A percentile compares a stretch with the other conserved stretches of the same genome.
Conservation (phyloP, 2,797 vertebrate genomes). For the Numenius phaeopus region DNA sequence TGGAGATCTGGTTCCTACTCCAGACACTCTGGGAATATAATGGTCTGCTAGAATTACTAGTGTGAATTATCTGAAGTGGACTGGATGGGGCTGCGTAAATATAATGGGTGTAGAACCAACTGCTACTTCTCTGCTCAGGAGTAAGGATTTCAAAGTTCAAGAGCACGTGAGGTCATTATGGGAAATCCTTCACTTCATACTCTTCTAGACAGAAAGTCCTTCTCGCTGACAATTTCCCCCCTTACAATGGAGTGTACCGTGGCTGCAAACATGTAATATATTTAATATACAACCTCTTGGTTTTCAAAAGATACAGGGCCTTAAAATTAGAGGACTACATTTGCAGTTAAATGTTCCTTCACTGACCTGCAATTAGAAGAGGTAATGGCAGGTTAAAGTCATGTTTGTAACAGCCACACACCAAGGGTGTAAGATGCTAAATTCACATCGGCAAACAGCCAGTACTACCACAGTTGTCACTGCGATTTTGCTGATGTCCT, state of each 20-base stretch:
- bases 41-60: not conserved
- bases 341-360: not conserved
- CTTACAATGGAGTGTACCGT: not conserved
- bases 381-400: not conserved
- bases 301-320: not conserved
- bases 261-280: not conserved
- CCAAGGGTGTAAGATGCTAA: not conserved
- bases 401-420: not conserved
- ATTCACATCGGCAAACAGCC: not conserved
- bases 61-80: not conserved
- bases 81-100: not conserved
- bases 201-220: not conserved
- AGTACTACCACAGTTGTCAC: not conserved
- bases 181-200: not conserved
- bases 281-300: not conserved
- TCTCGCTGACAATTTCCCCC: not conserved
- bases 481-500: slow-evolving; percentile 1
- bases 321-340: not conserved
- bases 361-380: not conserved
- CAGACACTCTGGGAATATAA: not conserved
- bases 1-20: not conserved
- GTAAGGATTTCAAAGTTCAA: not conserved
- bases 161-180: not conserved
- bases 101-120: not conserved
- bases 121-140: not conserved